Evolutionary conservation across 2,797 vertebrate genomes (phyloP), one percentile per base, ranked within the genome.

Genomic region (Gobionotothen gibberifrons): DNA sequence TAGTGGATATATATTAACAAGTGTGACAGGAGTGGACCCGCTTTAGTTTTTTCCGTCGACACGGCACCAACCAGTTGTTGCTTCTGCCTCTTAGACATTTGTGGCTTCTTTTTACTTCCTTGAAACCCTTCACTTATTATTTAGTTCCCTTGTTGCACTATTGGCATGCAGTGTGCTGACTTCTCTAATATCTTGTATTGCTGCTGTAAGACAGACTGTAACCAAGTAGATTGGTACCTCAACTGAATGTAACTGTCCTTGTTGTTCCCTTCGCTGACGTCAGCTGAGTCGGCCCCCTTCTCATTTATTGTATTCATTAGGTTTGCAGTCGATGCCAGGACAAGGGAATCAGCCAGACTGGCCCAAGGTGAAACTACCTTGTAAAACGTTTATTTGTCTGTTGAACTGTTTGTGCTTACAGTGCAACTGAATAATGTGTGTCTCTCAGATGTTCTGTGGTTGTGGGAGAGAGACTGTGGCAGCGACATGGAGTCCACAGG

Each of bases 291-390:
- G 65, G 74, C 59, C 9, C 26, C 17, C 48, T 16, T 65, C 63
- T 78, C 60, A 68, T 63, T 19, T 67, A 21, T 62, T 71, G 39
- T 72, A 62, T 68, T 81, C 62, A 65, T 79, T 69, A 52, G 49
- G 15, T 54, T 57, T 44, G 22, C 56, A 29, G n/a, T 52, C 44
- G 36, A 66, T 1, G 29, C 69, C 63, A 73, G 55, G 21, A 64
- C 14, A 14, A 62, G 42, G 32, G 15, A 69, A 72, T 58, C 48
- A 47, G 47, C 43, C 14, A 49, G 61, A 52, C 11, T 52, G 51
- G 4, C 58, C 44, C 58, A 76, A 71, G 74, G 79, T 85, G 76
- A 87, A 19, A 13, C 73, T 69, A 74, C 65, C 46, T 71, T 56
- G 40, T 54, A 52, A 60, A 83, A 83, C 67, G 12, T 84, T 21